Percentiles rank a stretch among this genome's conserved stretches.
Evolutionary conservation across 2,797 vertebrate genomes (phyloP).

Genomic region (Lateolabrax maculatus): DNA sequence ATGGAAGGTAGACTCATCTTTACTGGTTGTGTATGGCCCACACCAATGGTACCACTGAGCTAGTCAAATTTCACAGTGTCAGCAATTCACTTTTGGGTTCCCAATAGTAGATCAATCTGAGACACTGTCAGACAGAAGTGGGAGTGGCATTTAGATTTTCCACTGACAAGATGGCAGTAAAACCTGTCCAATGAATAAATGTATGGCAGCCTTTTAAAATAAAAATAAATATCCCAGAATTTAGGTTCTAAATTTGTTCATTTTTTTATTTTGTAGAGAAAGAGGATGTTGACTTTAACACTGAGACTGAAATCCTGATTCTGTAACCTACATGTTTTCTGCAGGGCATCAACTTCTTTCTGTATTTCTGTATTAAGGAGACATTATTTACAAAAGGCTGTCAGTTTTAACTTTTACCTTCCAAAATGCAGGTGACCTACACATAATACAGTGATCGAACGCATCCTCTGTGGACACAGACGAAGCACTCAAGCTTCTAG

Average conservation of each 20-base stretch:
- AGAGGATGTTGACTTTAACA: background rate
- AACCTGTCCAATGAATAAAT: background rate
- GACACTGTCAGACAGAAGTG: background rate
- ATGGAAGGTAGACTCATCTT: constrained; percentile 42
- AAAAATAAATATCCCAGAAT: too few relatives aligned
- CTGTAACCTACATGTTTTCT: background rate
- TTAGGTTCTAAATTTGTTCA: background rate
- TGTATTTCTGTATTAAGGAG: background rate
- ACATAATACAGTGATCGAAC: background rate
- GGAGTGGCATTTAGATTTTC: background rate
- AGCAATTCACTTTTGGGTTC: constrained; percentile 28
- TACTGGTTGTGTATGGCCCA: constrained; percentile 37
- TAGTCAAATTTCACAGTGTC: constrained; percentile 18
- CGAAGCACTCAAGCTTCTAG: background rate
- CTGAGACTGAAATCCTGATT: background rate
- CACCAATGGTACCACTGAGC: constrained; percentile 31
- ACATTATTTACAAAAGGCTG: background rate
- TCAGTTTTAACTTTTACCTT: too few relatives aligned
- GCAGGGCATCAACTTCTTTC: background rate
- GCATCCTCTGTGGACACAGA: background rate
- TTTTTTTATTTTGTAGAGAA: background rate
- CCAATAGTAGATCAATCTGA: constrained; percentile 20
- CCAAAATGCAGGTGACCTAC: too few relatives aligned
- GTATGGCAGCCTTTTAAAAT: too few relatives aligned
- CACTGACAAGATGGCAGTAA: background rate